Percentiles rank a stretch among this genome's conserved stretches.
Conservation (phyloP, 92 coral and sea anemone species). For the Zoanthus sociatus region DNA sequence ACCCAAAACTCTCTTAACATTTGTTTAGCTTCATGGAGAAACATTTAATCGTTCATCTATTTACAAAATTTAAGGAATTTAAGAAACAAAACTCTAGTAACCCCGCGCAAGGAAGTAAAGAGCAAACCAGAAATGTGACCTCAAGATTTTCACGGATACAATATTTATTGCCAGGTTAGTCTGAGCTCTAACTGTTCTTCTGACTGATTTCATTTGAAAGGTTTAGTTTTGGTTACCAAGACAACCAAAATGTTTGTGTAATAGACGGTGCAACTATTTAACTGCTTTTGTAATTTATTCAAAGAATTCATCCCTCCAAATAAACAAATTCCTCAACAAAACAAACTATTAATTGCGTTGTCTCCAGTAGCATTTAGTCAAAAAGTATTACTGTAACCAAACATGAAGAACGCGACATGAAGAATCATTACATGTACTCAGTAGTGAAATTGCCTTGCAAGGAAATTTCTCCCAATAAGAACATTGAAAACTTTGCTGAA, state of each 20-base stretch:
- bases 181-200: not conserved
- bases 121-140: no score
- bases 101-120: no score
- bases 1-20: no score
- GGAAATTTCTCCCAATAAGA: no score
- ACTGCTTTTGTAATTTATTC: not conserved
- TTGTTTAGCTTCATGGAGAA: no score
- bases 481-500: no score
- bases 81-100: no score
- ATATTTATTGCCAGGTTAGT: not conserved
- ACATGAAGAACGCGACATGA: not conserved
- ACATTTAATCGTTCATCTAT: no score
- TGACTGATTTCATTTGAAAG: not conserved
- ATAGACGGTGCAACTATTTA: not conserved
- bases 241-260: not conserved
- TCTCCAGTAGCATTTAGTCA: not conserved
- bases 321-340: not conserved
- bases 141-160: not conserved
- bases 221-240: not conserved
- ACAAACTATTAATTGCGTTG: not conserved
- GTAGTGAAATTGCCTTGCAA: no score
- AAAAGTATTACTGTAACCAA: not conserved
- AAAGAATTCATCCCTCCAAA: not conserved
- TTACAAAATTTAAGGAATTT: no score
- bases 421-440: not conserved